Conservation (phyloP, 1,140 invertebrate genomes). For the Daktulosphaira vitifoliae region DNA sequence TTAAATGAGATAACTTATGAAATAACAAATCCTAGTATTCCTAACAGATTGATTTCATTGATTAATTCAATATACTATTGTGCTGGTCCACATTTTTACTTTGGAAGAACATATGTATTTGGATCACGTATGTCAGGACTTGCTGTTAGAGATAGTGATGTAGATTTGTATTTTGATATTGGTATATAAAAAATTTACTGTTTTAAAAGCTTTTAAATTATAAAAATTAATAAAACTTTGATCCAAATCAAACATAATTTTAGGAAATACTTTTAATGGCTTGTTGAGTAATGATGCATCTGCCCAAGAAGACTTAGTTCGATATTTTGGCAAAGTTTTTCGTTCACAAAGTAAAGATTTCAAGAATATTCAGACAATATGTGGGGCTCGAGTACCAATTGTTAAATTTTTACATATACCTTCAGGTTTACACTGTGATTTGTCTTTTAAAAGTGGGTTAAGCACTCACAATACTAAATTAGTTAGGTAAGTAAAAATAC, state of each 20-base stretch:
- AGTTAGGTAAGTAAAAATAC: constrained; percentile 42
- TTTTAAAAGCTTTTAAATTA: not conserved
- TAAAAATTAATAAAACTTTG: constrained; percentile 4
- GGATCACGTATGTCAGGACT: constrained; percentile 46
- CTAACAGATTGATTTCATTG: not conserved
- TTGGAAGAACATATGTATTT: constrained; percentile 39
- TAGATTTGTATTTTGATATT: constrained; percentile 48
- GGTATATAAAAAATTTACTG: constrained; percentile 36
- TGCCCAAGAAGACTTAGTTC: constrained; percentile 25
- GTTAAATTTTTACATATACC: constrained; percentile 47
- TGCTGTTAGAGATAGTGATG: constrained; percentile 44
- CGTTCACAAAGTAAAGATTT: constrained; percentile 37
- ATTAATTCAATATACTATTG: constrained; percentile 8
- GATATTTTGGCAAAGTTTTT: constrained; percentile 29
- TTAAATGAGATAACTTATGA: not conserved
- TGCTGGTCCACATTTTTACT: not conserved
- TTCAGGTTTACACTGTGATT: constrained; percentile 47
- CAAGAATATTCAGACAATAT: constrained; percentile 41
- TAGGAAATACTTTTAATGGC: constrained; percentile 15
- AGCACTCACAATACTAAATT: constrained; percentile 49
- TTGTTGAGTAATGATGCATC: constrained; percentile 2
- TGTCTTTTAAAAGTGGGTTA: constrained; percentile 50
- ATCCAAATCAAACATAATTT: not conserved
- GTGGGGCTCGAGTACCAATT: constrained; percentile 49
- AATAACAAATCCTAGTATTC: constrained; percentile 1